These are phyloP conservation scores for Lophius piscatorius DNA, from an alignment of 2,113 vertebrate species.

Conservation along the genomic window DNA sequence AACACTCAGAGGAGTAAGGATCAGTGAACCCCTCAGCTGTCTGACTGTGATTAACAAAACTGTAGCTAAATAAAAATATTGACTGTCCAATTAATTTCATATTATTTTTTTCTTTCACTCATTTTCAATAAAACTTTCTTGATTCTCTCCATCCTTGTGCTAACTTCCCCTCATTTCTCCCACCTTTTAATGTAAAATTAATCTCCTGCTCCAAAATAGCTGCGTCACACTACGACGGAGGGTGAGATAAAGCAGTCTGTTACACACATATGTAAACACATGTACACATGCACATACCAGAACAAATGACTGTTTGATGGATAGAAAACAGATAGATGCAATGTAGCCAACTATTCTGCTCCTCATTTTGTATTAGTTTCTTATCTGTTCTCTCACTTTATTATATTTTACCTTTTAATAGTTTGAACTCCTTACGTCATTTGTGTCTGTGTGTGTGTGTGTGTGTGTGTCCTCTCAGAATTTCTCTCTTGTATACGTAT, in stretches of 20 bases:
- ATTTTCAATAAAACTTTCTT: constrained; percentile 2
- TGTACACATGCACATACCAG: not conserved
- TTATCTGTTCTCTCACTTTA: not conserved
- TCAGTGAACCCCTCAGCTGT: constrained; percentile 33
- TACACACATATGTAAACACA: not conserved
- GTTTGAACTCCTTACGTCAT: too few species aligned
- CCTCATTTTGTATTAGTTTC: constrained; percentile 19
- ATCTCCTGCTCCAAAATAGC: constrained; percentile 43
- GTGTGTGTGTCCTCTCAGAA: too few species aligned
- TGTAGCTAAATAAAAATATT: constrained; percentile 13
- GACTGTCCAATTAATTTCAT: constrained; percentile 46
- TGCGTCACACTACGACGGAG: constrained; percentile 9
- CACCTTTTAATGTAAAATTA: constrained; percentile 28
- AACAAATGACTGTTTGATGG: not conserved
- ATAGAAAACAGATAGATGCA: constrained; percentile 25
- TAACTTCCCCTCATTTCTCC: constrained; percentile 25
- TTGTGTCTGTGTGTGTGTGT: too few species aligned
- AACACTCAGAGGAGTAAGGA: constrained; percentile 3
- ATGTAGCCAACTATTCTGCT: not conserved
- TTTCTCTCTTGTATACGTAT: too few species aligned
- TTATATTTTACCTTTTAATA: not conserved
- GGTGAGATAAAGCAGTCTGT: constrained; percentile 22
- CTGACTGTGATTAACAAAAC: constrained; percentile 45
- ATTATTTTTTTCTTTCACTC: constrained; percentile 4
- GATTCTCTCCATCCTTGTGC: not conserved